Conservation (phyloP, 2,113 vertebrate genomes). For the Hiodon alosoides region DNA sequence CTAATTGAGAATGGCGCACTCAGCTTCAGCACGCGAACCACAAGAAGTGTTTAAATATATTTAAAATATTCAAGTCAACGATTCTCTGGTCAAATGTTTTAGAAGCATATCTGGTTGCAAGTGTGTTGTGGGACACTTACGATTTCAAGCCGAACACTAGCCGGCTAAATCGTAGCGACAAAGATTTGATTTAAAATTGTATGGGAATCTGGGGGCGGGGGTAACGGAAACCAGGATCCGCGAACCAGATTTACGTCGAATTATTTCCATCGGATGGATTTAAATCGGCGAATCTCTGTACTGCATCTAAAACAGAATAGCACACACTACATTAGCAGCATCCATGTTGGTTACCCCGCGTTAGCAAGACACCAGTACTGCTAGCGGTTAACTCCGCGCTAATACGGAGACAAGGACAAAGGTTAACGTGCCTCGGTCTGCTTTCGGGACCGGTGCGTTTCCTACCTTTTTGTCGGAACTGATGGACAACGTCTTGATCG, state of each 20-base stretch:
- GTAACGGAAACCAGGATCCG: too few relatives aligned
- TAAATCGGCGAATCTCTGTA: constrained; percentile 25
- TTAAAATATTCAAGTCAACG: too few relatives aligned
- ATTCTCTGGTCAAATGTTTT: too few relatives aligned
- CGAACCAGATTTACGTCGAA: background rate
- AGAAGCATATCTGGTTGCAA: too few relatives aligned
- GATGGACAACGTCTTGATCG: constrained; percentile 17
- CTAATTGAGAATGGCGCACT: too few relatives aligned
- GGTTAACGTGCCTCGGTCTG: background rate
- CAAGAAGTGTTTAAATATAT: too few relatives aligned
- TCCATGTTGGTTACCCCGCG: constrained; percentile 44
- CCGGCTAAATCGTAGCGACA: too few relatives aligned
- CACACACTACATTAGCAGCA: constrained; percentile 26
- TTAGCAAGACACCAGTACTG: constrained; percentile 9
- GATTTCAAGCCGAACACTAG: too few relatives aligned
- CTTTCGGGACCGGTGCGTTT: background rate
- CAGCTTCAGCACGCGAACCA: too few relatives aligned
- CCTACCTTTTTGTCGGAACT: constrained; percentile 29
- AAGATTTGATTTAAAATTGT: too few relatives aligned
- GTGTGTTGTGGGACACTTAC: too few relatives aligned
- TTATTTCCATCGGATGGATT: constrained; percentile 7
- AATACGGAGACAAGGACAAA: background rate
- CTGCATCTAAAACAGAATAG: constrained; percentile 15
- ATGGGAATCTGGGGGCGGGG: too few relatives aligned
- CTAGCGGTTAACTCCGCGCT: constrained; percentile 6